Base-by-base conservation (phyloP, 2,888 invertebrate genomes). In the Rotaria sp. region DNA sequence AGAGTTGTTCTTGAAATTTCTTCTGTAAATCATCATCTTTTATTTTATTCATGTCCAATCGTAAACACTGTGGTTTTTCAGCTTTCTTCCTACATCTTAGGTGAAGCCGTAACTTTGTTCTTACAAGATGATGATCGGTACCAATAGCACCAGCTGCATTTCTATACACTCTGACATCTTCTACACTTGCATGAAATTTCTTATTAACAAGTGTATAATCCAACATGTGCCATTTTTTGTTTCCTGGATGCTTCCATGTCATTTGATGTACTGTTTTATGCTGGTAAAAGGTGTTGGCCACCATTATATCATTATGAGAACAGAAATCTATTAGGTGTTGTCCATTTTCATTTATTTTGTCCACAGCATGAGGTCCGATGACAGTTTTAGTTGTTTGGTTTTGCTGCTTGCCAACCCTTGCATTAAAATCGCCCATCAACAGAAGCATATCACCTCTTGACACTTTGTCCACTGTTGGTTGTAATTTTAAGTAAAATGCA, bases 161-260 rank as follows among this genome's bases (percentile, higher is more conserved):
- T 59, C 26, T 26, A n/a, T 59, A 30, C 26, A 30, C 59, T 30
- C 59, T 59, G 59, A 59, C 26, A 59, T 30, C 59, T 8, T 59
- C n/a, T 30, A 59, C 59, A 59, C 59, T 59, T 59, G 59, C 8
- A 59, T 24, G 30, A 59, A 59, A 59, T 59, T 59, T 59, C 59
- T 30, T n/a, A n/a, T 59, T 59, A n/a, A 59, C 59, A 7, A 59
- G 30, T n/a, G 30, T 59, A 59, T 59, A 59, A 59, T 59, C 59
- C 59, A 59, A 13, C 30, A 59, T n/a, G n/a, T 59, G 59, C 59
- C 59, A 59, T n/a, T 30, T 26, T 59, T 59, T 59, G 59, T 59
- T 59, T n/a, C 59, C 59, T 59, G 59, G n/a, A 59, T 59, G 59
- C 59, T n/a, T 59, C 59, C 59, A 59, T 26, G 30, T 59, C 59